These are phyloP conservation scores for Brachypalpus laphriformis DNA, from an alignment of 2,888 invertebrate species.

Conservation along the genomic window DNA sequence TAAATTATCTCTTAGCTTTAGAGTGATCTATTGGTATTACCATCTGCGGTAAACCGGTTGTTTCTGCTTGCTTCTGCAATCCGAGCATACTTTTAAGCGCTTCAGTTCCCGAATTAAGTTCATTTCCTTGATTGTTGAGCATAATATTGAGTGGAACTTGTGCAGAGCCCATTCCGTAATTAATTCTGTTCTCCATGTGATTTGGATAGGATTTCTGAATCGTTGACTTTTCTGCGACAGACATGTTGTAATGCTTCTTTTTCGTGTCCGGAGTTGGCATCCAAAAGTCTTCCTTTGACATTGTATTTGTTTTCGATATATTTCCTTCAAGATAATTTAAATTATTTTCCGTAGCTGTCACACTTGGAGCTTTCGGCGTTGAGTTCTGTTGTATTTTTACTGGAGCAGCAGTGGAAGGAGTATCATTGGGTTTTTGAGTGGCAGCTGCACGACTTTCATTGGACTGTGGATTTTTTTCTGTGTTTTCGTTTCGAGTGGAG, in stretches of 20 bases:
- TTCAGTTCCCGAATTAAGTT: slow-evolving; percentile 51
- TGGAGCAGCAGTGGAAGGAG: neutral
- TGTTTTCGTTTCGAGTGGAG: neutral
- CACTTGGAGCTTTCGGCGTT: neutral
- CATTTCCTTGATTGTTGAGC: neutral
- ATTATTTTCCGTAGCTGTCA: slow-evolving; percentile 32
- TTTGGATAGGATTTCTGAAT: slow-evolving; percentile 41
- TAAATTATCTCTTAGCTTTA: neutral
- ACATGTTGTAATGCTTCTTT: slow-evolving; percentile 43
- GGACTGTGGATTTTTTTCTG: neutral
- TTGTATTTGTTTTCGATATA: slow-evolving; percentile 14
- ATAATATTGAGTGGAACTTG: neutral
- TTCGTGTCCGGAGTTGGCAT: slow-evolving; percentile 56
- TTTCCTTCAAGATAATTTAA: slow-evolving; percentile 28
- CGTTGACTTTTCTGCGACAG: slow-evolving; percentile 5
- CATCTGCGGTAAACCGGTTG: neutral
- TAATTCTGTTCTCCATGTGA: slow-evolving; percentile 28
- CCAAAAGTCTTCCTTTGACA: slow-evolving; percentile 66
- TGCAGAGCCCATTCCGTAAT: neutral
- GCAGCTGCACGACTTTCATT: slow-evolving; percentile 5
- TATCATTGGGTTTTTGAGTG: slow-evolving; percentile 13
- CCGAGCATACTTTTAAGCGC: slow-evolving; percentile 57
- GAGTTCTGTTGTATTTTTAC: slow-evolving; percentile 23
- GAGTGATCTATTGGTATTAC: neutral
- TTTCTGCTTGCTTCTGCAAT: slow-evolving; percentile 10